These are phyloP conservation scores for Cathartes aura DNA, from an alignment of 2,113 vertebrate species.

Conservation along the genomic window DNA sequence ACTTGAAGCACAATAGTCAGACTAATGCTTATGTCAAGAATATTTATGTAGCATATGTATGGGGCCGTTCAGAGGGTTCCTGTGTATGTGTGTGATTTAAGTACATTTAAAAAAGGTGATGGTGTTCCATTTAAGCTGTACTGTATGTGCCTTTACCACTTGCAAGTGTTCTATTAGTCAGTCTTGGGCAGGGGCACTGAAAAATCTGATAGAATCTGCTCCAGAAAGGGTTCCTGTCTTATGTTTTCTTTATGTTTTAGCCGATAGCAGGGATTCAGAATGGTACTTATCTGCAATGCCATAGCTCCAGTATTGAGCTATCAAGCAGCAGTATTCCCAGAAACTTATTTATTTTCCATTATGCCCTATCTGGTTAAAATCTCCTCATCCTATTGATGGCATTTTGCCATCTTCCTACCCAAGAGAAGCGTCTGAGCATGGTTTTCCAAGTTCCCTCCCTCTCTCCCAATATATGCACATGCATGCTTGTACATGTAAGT, in stretches of 20 bases:
- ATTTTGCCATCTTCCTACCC: background rate
- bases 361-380: background rate
- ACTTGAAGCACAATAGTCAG: background rate
- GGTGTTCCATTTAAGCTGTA: background rate
- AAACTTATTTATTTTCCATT: background rate
- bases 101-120: background rate
- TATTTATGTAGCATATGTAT: background rate
- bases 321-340: background rate
- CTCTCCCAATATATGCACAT: accelerated
- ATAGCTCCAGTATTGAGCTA: background rate
- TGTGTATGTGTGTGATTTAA: background rate
- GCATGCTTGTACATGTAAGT: background rate
- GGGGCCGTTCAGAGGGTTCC: background rate
- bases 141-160: background rate
- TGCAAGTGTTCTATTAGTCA: background rate
- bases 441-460: background rate
- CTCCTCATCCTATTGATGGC: background rate
- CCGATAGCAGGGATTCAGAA: background rate
- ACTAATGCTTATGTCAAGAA: background rate
- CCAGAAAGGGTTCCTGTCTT: background rate
- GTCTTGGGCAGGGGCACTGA: background rate
- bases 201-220: background rate
- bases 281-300: background rate
- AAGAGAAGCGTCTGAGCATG: background rate
- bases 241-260: background rate